Evolutionary conservation across 2,888 invertebrate species (phyloP).

Genomic region (Stenchaetothrips biformis): DNA sequence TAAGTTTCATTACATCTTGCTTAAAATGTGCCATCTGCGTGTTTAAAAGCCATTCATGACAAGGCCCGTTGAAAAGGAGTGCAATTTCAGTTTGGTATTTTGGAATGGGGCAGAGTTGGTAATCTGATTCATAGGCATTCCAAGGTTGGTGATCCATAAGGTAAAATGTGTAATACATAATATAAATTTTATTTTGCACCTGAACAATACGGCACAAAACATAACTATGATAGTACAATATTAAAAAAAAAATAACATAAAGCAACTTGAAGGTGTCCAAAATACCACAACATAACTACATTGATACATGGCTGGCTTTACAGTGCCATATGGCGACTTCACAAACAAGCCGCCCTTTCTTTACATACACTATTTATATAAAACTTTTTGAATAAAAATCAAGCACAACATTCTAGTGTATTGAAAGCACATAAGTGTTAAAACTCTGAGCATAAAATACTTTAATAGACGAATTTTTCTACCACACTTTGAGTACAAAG

Average conservation of each 20-base stretch:
- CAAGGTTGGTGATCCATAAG: too few species aligned
- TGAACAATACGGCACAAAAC: conserved; percentile 8
- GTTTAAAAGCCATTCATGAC: too few species aligned
- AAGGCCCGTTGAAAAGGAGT: too few species aligned
- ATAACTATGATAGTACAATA: conserved; percentile 22
- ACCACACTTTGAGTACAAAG: conserved; percentile 8
- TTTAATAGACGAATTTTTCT: background rate
- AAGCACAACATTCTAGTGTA: background rate
- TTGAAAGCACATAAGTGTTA: background rate
- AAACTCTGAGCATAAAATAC: background rate
- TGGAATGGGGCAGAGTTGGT: too few species aligned
- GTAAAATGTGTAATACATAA: conserved; percentile 11
- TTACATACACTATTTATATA: conserved; percentile 20
- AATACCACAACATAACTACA: conserved; percentile 21
- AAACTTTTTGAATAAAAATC: conserved; percentile 2
- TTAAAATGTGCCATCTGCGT: too few species aligned
- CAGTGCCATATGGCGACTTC: background rate
- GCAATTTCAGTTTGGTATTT: too few species aligned
- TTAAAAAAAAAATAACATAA: conserved; percentile 24
- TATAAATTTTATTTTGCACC: conserved; percentile 24
- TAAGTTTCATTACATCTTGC: too few species aligned
- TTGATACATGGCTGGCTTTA: conserved; percentile 15
- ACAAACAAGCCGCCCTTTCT: background rate
- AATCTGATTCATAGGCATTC: too few species aligned
- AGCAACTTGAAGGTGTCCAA: conserved; percentile 18